Conservation (phyloP, 2,888 invertebrate species). For the Eupithecia subumbrata region DNA sequence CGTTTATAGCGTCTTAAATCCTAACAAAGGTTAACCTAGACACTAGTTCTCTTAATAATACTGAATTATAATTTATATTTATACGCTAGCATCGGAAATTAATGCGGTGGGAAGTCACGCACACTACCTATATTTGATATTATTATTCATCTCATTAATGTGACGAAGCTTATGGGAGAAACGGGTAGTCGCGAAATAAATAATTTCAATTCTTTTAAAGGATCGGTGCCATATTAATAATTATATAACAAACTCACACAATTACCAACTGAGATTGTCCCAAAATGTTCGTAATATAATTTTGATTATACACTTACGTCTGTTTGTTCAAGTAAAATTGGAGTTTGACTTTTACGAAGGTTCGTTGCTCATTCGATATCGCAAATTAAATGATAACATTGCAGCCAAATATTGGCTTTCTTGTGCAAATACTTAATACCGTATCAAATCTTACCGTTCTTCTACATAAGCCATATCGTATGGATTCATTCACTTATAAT, state of each 20-base stretch:
- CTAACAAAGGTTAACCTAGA: too few species aligned
- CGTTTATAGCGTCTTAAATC: too few species aligned
- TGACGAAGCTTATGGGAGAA: background rate
- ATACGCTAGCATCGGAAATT: too few species aligned
- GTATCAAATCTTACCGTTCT: background rate
- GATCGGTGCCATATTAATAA: background rate
- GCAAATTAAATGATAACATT: conserved; percentile 29
- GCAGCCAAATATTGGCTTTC: conserved; percentile 25
- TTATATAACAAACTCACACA: background rate
- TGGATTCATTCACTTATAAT: background rate
- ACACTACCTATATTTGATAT: too few species aligned
- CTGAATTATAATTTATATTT: too few species aligned
- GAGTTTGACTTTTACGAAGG: conserved; percentile 7
- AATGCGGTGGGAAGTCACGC: too few species aligned
- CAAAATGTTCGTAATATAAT: conserved; percentile 11
- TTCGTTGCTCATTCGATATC: conserved; percentile 20
- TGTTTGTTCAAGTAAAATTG: conserved; percentile 20
- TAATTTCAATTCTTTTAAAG: background rate
- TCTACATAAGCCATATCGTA: background rate
- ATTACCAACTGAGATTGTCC: background rate
- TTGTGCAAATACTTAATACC: conserved; percentile 17
- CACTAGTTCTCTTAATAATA: too few species aligned
- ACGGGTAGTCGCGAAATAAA: background rate
- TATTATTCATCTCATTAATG: too few species aligned
- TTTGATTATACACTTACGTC: background rate